phyloP scores from a whole-genome alignment of 2,797 vertebrate genomes.

The Harpagifer antarcticus region DNA sequence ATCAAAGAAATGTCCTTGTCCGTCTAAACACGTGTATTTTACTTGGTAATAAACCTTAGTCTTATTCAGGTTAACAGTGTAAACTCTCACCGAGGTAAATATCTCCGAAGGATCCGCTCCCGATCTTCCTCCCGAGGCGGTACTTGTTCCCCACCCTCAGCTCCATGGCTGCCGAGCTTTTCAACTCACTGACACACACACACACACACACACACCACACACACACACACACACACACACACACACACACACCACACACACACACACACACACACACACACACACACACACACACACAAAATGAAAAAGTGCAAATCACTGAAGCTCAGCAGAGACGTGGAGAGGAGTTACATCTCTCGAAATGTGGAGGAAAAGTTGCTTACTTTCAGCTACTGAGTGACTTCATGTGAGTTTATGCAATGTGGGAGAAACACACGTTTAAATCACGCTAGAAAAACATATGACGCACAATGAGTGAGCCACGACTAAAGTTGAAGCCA shows the following conservation, averaged over 20 bases:
- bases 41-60: too few species aligned
- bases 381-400: slow-evolving; percentile 15
- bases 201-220: slow-evolving; percentile 22
- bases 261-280: too few species aligned
- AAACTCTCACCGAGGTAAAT: slow-evolving; percentile 94
- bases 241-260: too few species aligned
- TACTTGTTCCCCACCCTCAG: slow-evolving; percentile 98
- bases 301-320: slow-evolving; percentile 12
- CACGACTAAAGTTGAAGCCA: too few species aligned
- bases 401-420: background rate
- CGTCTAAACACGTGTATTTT: too few species aligned
- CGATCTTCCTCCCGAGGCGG: slow-evolving; percentile 96
- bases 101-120: slow-evolving; percentile 97
- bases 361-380: slow-evolving; percentile 36
- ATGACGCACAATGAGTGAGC: too few species aligned
- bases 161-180: slow-evolving; percentile 89
- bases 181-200: slow-evolving; percentile 68
- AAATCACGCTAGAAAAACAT: too few species aligned
- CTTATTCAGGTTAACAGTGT: background rate
- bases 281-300: background rate
- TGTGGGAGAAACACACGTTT: background rate
- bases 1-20: too few species aligned
- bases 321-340: slow-evolving; percentile 35
- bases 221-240: too few species aligned
- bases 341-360: slow-evolving; percentile 22